These are phyloP conservation scores for Polylopha cassiicola DNA, from an alignment of 2,888 invertebrate species.

Conservation along the genomic window DNA sequence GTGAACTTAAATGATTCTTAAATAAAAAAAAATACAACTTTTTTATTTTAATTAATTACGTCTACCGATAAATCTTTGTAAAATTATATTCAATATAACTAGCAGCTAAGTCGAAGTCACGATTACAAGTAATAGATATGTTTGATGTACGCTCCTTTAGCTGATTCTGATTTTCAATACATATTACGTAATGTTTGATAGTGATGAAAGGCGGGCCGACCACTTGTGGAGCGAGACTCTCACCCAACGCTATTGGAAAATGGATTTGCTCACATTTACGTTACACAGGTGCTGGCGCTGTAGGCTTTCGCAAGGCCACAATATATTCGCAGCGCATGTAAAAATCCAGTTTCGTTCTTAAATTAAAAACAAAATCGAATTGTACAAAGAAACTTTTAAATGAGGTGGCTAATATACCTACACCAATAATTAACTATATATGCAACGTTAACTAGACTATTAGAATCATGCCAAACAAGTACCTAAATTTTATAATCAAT, in stretches of 20 bases:
- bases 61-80: no score
- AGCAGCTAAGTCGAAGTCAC: no score
- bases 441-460: background rate
- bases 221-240: constrained; percentile 65
- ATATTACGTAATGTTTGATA: constrained; percentile 28
- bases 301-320: constrained; percentile 9
- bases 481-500: background rate
- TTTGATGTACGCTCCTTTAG: no score
- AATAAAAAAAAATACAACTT: no score
- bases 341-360: background rate
- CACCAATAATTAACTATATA: no score
- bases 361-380: constrained; percentile 1
- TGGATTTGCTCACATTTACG: constrained; percentile 35
- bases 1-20: no score
- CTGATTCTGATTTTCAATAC: no score
- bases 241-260: constrained; percentile 49
- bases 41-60: no score
- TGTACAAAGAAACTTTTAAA: constrained; percentile 1
- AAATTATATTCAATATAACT: no score
- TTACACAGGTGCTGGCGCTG: constrained; percentile 17
- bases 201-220: constrained; percentile 57
- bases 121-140: no score
- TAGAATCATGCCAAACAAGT: background rate
- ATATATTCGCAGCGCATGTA: constrained; percentile 8
- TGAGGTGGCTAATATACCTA: no score